Evolutionary conservation across 1,140 invertebrate species (phyloP).

Genomic region (Orussus abietinus): DNA sequence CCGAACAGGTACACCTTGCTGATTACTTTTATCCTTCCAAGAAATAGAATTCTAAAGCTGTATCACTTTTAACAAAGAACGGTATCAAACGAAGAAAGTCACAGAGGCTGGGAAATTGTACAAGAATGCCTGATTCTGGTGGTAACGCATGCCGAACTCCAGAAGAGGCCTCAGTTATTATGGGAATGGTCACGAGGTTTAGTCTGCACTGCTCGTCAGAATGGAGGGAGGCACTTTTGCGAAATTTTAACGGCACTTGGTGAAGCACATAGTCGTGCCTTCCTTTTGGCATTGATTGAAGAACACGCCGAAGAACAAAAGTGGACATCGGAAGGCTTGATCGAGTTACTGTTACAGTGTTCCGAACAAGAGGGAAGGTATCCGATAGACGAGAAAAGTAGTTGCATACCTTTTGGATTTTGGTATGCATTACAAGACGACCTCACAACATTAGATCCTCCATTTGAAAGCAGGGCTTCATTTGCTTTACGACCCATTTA

Average conservation of each 20-base stretch:
- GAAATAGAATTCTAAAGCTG: not conserved
- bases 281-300: conserved; percentile 38
- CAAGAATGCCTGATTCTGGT: conserved; percentile 41
- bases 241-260: conserved; percentile 44
- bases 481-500: conserved; percentile 63
- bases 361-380: conserved; percentile 76
- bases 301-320: conserved; percentile 42
- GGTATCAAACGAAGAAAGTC: conserved; percentile 22
- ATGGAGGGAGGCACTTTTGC: conserved; percentile 35
- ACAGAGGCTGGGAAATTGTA: conserved; percentile 34
- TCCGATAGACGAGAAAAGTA: conserved; percentile 65
- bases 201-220: conserved; percentile 31
- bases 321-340: conserved; percentile 49
- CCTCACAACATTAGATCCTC: conserved; percentile 53
- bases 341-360: conserved; percentile 67
- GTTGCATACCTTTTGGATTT: conserved; percentile 80
- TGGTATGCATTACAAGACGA: conserved; percentile 88
- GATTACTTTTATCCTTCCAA: not conserved
- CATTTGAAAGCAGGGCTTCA: conserved; percentile 50
- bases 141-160: conserved; percentile 31
- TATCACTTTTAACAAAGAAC: conserved; percentile 4
- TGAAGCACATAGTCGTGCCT: conserved; percentile 35
- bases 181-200: conserved; percentile 43
- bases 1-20: conserved; percentile 29
- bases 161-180: conserved; percentile 29